phyloP scores from a whole-genome alignment of 2,888 invertebrate species.

The Emmelina monodactyla region DNA sequence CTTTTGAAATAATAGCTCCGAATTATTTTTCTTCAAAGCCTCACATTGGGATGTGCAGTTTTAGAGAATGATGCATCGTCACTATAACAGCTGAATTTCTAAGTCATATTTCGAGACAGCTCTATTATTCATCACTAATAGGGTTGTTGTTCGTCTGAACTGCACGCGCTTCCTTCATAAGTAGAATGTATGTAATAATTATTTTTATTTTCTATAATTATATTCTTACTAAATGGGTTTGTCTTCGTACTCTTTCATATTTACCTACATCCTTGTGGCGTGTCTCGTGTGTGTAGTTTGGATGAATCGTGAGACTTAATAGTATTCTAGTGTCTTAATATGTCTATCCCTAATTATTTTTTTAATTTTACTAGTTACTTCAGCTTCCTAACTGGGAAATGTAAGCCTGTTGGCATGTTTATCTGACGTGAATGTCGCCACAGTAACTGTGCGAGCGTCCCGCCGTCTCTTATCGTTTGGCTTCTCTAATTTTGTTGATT shows the following conservation, averaged over 20 bases:
- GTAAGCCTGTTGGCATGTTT: slow-evolving; percentile 54
- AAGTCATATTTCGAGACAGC: slow-evolving; percentile 61
- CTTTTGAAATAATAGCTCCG: slow-evolving; percentile 57
- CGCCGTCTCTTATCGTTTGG: too few species aligned
- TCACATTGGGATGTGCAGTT: slow-evolving; percentile 63
- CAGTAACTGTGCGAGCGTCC: not conserved
- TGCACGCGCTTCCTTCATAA: slow-evolving; percentile 25
- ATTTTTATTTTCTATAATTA: slow-evolving; percentile 12
- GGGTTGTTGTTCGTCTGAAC: slow-evolving; percentile 50
- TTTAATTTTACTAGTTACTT: not conserved
- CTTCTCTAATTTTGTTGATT: not conserved
- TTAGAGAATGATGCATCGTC: slow-evolving; percentile 66
- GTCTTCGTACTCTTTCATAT: slow-evolving; percentile 1
- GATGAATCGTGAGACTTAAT: slow-evolving; percentile 19
- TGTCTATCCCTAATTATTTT: not conserved
- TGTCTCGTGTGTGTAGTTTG: slow-evolving; percentile 42
- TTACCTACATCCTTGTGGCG: slow-evolving; percentile 1
- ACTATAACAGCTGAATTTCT: slow-evolving; percentile 64
- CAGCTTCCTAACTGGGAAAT: slow-evolving; percentile 61
- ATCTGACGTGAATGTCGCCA: not conserved
- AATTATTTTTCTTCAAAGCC: slow-evolving; percentile 60
- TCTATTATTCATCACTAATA: slow-evolving; percentile 66
- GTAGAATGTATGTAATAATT: slow-evolving; percentile 5
- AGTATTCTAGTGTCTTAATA: not conserved
- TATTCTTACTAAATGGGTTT: slow-evolving; percentile 11